Conservation (phyloP, 2,113 vertebrate species). For the Megaptera novaeangliae region DNA sequence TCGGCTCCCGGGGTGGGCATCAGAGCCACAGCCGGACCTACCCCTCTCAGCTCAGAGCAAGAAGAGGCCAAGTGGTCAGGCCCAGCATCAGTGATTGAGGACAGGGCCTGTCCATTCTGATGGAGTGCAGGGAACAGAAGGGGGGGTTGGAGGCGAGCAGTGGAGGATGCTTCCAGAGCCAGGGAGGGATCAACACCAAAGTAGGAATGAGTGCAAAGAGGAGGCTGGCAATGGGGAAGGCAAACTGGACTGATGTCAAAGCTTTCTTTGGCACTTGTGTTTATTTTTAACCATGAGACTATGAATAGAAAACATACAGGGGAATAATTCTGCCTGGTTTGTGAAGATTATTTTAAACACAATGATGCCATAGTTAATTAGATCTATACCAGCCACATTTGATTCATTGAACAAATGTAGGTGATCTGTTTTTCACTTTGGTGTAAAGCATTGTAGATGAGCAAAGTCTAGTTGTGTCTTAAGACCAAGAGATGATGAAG, state of each 20-base stretch:
- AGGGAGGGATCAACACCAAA: not conserved
- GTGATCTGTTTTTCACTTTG: not conserved
- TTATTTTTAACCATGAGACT: not conserved
- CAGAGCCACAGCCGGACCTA: not conserved
- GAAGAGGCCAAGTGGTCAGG: not conserved
- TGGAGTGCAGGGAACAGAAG: not conserved
- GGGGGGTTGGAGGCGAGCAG: not conserved
- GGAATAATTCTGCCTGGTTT: not conserved
- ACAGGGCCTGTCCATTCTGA: not conserved
- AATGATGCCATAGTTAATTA: not conserved
- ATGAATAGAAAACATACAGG: not conserved
- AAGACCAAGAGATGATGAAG: not conserved
- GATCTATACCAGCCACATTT: not conserved
- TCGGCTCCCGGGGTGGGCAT: not conserved
- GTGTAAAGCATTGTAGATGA: not conserved
- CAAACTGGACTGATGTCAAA: too few relatives aligned
- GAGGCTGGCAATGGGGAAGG: not conserved
- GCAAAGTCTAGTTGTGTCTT: not conserved
- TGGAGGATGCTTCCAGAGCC: not conserved
- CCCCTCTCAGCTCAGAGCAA: not conserved
- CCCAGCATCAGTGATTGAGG: fast-evolving
- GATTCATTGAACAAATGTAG: not conserved
- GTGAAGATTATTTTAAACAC: not conserved
- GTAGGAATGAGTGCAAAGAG: not conserved
- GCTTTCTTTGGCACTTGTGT: not conserved